Base-by-base conservation (phyloP, 2,888 invertebrate genomes). In the Rapana venosa region DNA sequence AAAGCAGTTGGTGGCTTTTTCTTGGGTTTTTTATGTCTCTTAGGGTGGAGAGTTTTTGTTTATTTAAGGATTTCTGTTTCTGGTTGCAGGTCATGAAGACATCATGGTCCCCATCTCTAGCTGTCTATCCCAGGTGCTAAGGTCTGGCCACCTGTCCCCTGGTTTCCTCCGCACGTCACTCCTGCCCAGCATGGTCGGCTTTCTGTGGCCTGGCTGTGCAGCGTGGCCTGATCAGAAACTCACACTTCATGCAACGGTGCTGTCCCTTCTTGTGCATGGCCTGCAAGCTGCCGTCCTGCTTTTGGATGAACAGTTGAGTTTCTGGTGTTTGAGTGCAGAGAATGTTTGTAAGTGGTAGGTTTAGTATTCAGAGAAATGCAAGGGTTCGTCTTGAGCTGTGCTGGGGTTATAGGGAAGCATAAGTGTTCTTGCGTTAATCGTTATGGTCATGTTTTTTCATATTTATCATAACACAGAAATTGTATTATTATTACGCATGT, bases 41-140 rank as follows among this genome's bases (percentile, higher is more conserved):
- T 47, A 47, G 47, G 47, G 8, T 5, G 47, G 47, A 47, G 47
- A 47, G 47, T 47, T 47, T 47, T 47, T 47, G 47, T 47, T 5
- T 47, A 47, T 47, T 47, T 8, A 47, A 47, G 47, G 61, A 2
- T 61, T 61, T 13, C 61, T 81, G 13, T 35, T 36, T 35, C 35
- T 35, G 15, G 81, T 70, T 70, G 22, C 87, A 87, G 87, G 74
- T 17, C 13, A 87, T 56, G 89, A 85, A 70, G 85, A 85, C 22
- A 47, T 4, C 56, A 58, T 89, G 74, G 70, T 89, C 6, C 85
- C 89, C 32, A 32, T 85, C 15, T 85, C 85, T 13, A 35, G 26
- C 36, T 20, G 74, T 4, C 32, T 89, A 13, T 35, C 85, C 36
- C 11, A 20, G 6, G 85, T 88, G 1, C 66, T 88, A 13, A 36